Evolutionary conservation across 2,797 vertebrate species (phyloP), one percentile per base, ranked within the genome.

Genomic region (Muscicapa comitata): DNA sequence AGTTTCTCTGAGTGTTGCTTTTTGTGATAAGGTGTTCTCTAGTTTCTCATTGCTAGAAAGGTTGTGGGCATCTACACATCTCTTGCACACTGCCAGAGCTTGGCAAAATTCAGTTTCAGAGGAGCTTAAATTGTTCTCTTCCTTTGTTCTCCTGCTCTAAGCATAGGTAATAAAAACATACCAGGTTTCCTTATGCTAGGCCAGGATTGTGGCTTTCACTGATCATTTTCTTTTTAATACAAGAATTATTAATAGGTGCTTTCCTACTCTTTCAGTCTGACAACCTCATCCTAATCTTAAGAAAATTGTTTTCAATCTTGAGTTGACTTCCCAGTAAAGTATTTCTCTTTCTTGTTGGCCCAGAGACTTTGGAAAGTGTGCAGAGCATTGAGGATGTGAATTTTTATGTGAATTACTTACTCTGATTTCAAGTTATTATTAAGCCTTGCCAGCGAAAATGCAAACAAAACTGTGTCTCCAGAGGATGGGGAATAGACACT

Each of bases 341-440:
- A 76, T 88, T 92, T n/a, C 35, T 70, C 48, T 81, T 92, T 86
- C 61, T 77, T 17, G 2, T 89, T 48, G 70, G 86, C 73, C 68
- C 11, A 84, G 80, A 95, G 93, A 86, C 33, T 67, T 88, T 72
- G 73, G 50, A 76, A 94, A 95, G n/a, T 55, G 80, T 77, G 84
- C 68, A 67, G 85, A 88, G 29, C 66, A 72, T 42, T 48, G 62
- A 94, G 87, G 54, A 80, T 93, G 75, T 65, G 87, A 95, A 86
- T 95, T 97, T 93, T 93, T 89, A 72, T 94, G 68, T 90, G 85
- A 96, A 96, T 94, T 90, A 92, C 82, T 94, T 95, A 81, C 88
- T 96, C 93, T 95, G 88, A 88, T 97, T 97, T 96, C 93, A 90
- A 95, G 88, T 94, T 97, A 95, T 95, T 96, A 89, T 93, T 96